Evolutionary conservation across 2,113 vertebrate genomes (phyloP).

Genomic region (Indri indri): DNA sequence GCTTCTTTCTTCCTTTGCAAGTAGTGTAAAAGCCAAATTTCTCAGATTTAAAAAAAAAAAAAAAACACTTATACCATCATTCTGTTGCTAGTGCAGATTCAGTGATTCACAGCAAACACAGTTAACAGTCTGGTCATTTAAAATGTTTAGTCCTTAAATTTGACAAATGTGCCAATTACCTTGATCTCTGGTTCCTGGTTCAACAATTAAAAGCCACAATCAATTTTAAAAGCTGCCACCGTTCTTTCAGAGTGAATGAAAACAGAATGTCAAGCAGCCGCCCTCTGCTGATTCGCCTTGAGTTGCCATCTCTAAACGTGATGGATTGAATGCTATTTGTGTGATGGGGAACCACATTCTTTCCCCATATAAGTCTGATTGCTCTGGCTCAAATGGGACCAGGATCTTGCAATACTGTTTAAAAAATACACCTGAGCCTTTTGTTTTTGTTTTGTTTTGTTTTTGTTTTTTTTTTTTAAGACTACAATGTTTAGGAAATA

Average conservation of each 20-base stretch:
- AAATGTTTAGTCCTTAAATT: constrained; percentile 39
- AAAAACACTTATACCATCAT: not conserved
- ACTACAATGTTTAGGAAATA: not conserved
- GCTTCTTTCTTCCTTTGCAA: not conserved
- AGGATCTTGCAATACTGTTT: not conserved
- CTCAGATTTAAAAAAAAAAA: not conserved
- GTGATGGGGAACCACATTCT: not conserved
- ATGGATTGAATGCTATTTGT: no score
- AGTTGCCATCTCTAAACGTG: not conserved
- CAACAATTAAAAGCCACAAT: constrained; percentile 57
- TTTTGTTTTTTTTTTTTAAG: not conserved
- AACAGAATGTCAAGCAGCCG: not conserved
- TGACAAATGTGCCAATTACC: constrained; percentile 26
- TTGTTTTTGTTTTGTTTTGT: no score
- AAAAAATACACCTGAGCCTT: not conserved
- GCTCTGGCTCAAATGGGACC: not conserved
- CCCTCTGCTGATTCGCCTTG: not conserved
- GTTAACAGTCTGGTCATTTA: not conserved
- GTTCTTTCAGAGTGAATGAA: not conserved
- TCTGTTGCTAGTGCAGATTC: not conserved
- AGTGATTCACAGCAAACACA: not conserved
- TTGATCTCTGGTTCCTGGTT: constrained; percentile 33
- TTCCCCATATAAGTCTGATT: not conserved
- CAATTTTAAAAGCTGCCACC: constrained; percentile 41
- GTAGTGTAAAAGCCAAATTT: not conserved